Percentiles rank a stretch among this genome's conserved stretches.
Evolutionary conservation across 2,888 invertebrate species (phyloP).

Genomic region (Drosophila fulvimacula): DNA sequence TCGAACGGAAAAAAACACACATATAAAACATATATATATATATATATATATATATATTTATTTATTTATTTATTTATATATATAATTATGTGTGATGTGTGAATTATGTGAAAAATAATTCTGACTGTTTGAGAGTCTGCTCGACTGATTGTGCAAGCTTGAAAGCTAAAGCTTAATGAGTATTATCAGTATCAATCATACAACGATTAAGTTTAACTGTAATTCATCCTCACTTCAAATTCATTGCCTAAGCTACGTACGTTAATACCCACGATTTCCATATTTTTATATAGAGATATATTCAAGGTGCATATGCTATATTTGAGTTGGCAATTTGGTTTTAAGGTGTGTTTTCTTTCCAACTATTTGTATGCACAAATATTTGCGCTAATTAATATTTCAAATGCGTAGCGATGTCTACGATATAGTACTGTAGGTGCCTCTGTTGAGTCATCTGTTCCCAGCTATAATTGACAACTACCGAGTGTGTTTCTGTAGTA

Average conservation of each 20-base stretch:
- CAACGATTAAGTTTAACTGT: not conserved
- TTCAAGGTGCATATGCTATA: slow-evolving; percentile 2
- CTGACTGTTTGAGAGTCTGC: not conserved
- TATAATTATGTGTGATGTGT: too few species aligned
- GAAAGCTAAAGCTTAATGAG: not conserved
- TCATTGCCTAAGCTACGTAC: too few species aligned
- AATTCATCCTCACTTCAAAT: not conserved
- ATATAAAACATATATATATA: not conserved
- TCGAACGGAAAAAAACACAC: not conserved
- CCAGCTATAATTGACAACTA: not conserved
- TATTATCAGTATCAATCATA: not conserved
- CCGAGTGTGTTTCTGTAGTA: not conserved
- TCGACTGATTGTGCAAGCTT: not conserved
- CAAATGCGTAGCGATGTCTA: slow-evolving; percentile 18
- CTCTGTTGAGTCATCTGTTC: slow-evolving; percentile 39
- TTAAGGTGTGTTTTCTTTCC: slow-evolving; percentile 26
- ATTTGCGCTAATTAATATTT: slow-evolving; percentile 53
- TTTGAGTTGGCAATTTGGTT: slow-evolving; percentile 16
- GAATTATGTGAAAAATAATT: not conserved
- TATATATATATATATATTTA: not conserved
- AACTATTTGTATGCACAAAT: slow-evolving; percentile 37
- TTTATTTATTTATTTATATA: too few species aligned
- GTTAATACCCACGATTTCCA: too few species aligned
- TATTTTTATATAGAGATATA: slow-evolving; percentile 6
- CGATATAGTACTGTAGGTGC: slow-evolving; percentile 16